Conservation (phyloP, 2,113 vertebrate species). For the Takifugu bimaculatus region DNA sequence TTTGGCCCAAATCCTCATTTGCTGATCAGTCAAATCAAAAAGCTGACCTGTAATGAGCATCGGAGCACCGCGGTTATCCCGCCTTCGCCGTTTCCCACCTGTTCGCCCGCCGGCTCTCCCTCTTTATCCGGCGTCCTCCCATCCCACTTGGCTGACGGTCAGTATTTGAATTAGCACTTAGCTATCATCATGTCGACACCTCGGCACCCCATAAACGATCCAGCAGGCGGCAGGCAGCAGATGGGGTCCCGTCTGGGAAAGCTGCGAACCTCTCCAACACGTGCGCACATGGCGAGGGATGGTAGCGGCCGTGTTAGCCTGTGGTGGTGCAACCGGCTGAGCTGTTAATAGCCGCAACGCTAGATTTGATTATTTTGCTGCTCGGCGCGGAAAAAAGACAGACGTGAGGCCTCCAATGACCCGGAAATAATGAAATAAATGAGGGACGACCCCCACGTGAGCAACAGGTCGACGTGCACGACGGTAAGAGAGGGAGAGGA, state of each 20-base stretch:
- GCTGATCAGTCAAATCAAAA: background rate
- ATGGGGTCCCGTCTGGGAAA: constrained; percentile 26
- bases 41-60: background rate
- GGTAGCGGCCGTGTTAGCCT: too few relatives aligned
- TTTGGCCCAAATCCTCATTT: background rate
- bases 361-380: too few relatives aligned
- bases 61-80: background rate
- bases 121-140: background rate
- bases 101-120: background rate
- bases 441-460: background rate
- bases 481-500: background rate
- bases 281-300: background rate
- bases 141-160: constrained; percentile 5
- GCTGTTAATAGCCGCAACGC: too few relatives aligned
- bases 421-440: background rate
- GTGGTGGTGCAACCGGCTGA: too few relatives aligned
- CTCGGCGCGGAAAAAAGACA: background rate
- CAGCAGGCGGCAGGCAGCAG: constrained; percentile 36
- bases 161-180: constrained; percentile 33
- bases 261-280: constrained; percentile 32
- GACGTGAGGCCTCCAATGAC: too few relatives aligned
- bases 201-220: constrained; percentile 31
- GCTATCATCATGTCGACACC: constrained; percentile 29
- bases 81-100: constrained; percentile 5
- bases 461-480: background rate